A percentile compares a stretch with the other conserved stretches of the same genome.
Conservation (phyloP, 2,113 vertebrate genomes). For the Spermophilus dauricus region DNA sequence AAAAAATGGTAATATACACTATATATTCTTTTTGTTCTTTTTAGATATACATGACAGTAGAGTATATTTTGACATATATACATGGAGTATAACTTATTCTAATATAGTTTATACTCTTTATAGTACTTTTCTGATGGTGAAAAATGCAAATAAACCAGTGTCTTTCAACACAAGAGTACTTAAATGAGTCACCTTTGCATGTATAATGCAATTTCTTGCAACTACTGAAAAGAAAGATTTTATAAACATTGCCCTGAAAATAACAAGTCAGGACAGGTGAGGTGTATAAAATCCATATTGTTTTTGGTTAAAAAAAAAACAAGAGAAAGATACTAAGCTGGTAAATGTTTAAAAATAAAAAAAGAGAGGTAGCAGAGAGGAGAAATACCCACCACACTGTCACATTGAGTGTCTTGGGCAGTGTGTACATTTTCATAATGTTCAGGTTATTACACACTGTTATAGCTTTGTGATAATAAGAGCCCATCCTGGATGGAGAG, state of each 20-base stretch:
- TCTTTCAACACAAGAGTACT: not conserved
- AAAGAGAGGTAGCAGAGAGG: not conserved
- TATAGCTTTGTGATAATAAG: not conserved
- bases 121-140: not conserved
- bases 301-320: not conserved
- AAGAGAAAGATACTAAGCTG: not conserved
- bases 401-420: not conserved
- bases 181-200: not conserved
- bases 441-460: not conserved
- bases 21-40: no score
- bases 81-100: no score
- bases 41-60: no score
- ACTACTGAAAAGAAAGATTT: not conserved
- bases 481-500: not conserved
- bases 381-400: not conserved
- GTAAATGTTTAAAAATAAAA: not conserved
- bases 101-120: not conserved
- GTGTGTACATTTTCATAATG: not conserved
- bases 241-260: not conserved
- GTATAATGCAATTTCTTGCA: not conserved
- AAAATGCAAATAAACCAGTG: not conserved
- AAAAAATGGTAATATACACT: no score
- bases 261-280: not conserved
- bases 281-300: no score
- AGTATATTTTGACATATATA: no score